Evolutionary conservation across 2,113 vertebrate species (phyloP).

Genomic region (Strix aluco): DNA sequence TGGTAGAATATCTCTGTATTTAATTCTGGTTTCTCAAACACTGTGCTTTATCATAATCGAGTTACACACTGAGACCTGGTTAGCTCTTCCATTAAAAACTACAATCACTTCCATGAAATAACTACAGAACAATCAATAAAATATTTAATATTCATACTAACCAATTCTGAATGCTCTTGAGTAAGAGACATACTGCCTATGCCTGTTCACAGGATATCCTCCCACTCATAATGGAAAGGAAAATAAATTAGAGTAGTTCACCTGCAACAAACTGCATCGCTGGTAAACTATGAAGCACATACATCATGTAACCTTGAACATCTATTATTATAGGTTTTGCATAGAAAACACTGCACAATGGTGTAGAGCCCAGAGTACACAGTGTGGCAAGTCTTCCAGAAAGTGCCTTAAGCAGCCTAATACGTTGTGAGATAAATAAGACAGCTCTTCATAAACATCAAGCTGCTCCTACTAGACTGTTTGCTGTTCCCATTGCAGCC

Average conservation of each 20-base stretch:
- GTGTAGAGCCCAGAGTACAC: background rate
- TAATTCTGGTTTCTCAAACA: background rate
- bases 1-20: background rate
- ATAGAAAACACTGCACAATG: background rate
- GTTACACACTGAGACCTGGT: background rate
- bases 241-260: background rate
- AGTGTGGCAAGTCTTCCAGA: background rate
- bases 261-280: background rate
- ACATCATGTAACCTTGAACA: background rate
- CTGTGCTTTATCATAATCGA: background rate
- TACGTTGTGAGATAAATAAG: background rate
- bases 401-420: background rate
- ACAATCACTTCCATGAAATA: background rate
- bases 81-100: background rate
- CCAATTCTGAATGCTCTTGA: background rate
- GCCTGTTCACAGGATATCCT: background rate
- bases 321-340: background rate
- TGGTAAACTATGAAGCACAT: background rate
- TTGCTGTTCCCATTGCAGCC: background rate
- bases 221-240: background rate
- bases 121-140: background rate
- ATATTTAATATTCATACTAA: background rate
- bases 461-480: background rate
- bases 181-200: background rate
- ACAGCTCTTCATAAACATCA: background rate